phyloP scores from a whole-genome alignment of 1,140 invertebrate species.

The Trachymyrmex septentrionalis region DNA sequence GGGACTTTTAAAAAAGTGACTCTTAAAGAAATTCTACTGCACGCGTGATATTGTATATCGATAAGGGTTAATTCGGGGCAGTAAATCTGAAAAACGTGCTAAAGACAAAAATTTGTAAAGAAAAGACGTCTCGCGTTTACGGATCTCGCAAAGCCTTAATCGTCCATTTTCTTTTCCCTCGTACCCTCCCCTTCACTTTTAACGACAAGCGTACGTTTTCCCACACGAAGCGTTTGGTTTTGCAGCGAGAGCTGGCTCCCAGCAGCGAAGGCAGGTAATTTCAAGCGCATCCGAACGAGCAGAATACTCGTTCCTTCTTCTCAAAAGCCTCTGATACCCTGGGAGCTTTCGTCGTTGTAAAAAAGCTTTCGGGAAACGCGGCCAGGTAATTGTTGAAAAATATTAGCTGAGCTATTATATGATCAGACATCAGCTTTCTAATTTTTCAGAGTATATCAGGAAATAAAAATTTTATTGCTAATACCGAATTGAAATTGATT shows the following conservation, averaged over 20 bases:
- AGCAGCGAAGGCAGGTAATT: conserved; percentile 77
- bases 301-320: conserved; percentile 61
- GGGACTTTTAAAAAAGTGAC: background rate
- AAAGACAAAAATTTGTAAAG: conserved; percentile 32
- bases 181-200: conserved; percentile 44
- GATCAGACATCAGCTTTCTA: background rate
- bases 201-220: conserved; percentile 73
- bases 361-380: conserved; percentile 59
- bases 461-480: background rate
- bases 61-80: background rate
- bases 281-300: conserved; percentile 74
- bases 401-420: conserved; percentile 5
- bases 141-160: conserved; percentile 66
- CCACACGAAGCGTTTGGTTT: conserved; percentile 71
- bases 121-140: conserved; percentile 27
- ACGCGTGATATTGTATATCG: background rate
- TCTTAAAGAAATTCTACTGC: background rate
- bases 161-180: conserved; percentile 55
- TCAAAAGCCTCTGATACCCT: conserved; percentile 54
- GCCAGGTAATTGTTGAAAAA: conserved; percentile 53
- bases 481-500: background rate
- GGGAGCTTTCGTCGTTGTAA: conserved; percentile 66
- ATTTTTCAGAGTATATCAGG: background rate
- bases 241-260: conserved; percentile 72
- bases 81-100: conserved; percentile 27